phyloP scores from a whole-genome alignment of 2,797 vertebrate genomes.

The Urocyon cinereoargenteus region DNA sequence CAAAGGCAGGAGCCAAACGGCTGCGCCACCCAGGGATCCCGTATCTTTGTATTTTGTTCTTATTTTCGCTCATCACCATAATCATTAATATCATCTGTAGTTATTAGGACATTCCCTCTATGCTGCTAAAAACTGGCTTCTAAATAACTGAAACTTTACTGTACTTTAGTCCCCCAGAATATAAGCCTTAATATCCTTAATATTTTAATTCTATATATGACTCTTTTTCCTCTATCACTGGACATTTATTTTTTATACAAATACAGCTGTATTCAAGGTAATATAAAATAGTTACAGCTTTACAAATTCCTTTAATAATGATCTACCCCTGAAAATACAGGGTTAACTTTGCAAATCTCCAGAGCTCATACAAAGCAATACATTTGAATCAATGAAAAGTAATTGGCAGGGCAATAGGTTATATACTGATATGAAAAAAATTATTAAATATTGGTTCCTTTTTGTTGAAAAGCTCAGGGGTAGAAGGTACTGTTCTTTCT shows the following conservation, averaged over 20 bases:
- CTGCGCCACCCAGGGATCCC: no score
- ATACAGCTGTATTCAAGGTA: neutral
- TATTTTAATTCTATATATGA: neutral
- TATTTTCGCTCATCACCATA: neutral
- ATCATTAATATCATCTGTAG: neutral
- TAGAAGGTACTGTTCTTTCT: neutral
- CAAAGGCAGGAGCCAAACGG: no score
- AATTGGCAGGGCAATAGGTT: neutral
- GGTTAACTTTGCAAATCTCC: neutral
- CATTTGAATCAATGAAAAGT: neutral
- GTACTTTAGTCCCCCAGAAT: neutral
- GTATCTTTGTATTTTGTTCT: neutral
- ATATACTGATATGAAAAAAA: neutral
- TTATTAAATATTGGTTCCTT: neutral
- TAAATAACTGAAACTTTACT: neutral
- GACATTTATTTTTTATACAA: neutral
- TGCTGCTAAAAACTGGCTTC: neutral
- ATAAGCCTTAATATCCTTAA: neutral
- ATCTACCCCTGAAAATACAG: neutral
- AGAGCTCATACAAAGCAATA: constrained; percentile 21
- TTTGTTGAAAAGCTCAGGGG: neutral
- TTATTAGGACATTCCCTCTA: neutral
- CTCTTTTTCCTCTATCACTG: neutral
- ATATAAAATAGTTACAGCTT: neutral
- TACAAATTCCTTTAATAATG: neutral